Percentiles rank a stretch among this genome's conserved stretches.
Conservation (phyloP, 1,140 invertebrate species). For the Aradophagus sp. region DNA sequence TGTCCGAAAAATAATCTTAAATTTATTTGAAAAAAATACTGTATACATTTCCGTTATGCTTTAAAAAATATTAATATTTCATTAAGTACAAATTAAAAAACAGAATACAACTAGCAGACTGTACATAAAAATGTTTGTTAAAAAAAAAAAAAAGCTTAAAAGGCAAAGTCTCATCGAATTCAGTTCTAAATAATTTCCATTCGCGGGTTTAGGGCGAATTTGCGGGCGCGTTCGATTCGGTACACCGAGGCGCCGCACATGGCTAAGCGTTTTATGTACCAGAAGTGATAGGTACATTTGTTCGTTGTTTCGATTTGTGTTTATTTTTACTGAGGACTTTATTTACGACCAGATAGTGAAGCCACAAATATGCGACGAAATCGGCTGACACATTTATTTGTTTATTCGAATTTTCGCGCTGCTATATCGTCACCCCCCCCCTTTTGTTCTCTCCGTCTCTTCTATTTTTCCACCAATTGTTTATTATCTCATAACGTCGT, state of each 20-base stretch:
- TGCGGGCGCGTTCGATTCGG: slow-evolving; percentile 45
- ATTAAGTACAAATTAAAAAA: slow-evolving; percentile 32
- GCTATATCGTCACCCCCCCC: slow-evolving; percentile 5
- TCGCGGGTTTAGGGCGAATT: slow-evolving; percentile 50
- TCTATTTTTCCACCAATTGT: no score
- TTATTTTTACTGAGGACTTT: slow-evolving; percentile 70
- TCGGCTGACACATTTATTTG: slow-evolving; percentile 57
- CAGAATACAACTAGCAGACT: no score
- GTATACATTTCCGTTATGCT: no score
- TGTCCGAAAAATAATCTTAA: no score
- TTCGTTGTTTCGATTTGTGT: slow-evolving; percentile 72
- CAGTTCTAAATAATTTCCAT: slow-evolving; percentile 49
- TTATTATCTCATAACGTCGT: no score
- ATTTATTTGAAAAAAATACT: no score
- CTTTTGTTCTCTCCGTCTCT: slow-evolving; percentile 8
- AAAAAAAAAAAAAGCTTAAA: slow-evolving; percentile 36
- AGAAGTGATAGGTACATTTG: slow-evolving; percentile 72
- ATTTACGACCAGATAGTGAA: slow-evolving; percentile 72
- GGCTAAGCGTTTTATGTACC: slow-evolving; percentile 70
- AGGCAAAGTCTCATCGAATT: slow-evolving; percentile 25
- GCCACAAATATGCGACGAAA: slow-evolving; percentile 70
- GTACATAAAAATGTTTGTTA: slow-evolving; percentile 10
- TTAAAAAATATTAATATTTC: no score
- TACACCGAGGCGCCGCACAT: slow-evolving; percentile 34
- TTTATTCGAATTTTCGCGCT: slow-evolving; percentile 44